Evolutionary conservation across 2,888 invertebrate species (phyloP).

Genomic region (Melanostoma scalare): DNA sequence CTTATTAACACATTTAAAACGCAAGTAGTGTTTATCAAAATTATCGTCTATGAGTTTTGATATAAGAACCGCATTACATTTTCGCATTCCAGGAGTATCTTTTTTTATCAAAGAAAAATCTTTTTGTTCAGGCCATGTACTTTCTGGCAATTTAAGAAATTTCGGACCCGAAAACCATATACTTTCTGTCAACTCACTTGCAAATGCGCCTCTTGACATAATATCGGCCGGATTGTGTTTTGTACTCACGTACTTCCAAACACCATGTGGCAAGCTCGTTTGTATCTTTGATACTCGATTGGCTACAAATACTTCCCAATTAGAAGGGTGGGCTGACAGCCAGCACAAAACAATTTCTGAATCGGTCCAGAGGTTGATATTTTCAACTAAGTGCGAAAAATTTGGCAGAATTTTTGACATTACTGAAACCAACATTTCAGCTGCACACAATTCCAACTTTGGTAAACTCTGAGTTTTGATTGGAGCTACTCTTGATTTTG

Average conservation of each 20-base stretch:
- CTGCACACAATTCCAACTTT: conserved; percentile 61
- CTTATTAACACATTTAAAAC: too few relatives aligned
- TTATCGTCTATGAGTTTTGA: too few relatives aligned
- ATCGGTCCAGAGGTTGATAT: conserved; percentile 50
- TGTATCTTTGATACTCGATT: conserved; percentile 62
- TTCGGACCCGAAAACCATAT: too few relatives aligned
- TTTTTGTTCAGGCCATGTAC: too few relatives aligned
- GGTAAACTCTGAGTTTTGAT: conserved; percentile 56
- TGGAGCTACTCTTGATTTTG: conserved; percentile 65
- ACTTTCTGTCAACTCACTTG: too few relatives aligned
- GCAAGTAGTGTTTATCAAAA: too few relatives aligned
- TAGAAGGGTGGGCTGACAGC: conserved; percentile 45
- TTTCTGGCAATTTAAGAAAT: too few relatives aligned
- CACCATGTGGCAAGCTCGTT: not conserved
- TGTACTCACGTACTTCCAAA: not conserved
- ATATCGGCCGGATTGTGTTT: conserved; percentile 21
- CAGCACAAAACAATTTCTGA: conserved; percentile 63
- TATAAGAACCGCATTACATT: too few relatives aligned
- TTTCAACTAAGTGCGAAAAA: not conserved
- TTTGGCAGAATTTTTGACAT: conserved; percentile 20
- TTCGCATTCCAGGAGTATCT: too few relatives aligned
- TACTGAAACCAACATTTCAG: conserved; percentile 52
- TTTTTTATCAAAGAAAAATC: too few relatives aligned
- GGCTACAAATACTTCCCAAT: conserved; percentile 52
- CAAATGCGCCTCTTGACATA: conserved; percentile 5